A percentile compares a stretch with the other conserved stretches of the same genome.
phyloP scores from a whole-genome alignment of 2,113 vertebrate genomes.

The Eolophus roseicapilla region DNA sequence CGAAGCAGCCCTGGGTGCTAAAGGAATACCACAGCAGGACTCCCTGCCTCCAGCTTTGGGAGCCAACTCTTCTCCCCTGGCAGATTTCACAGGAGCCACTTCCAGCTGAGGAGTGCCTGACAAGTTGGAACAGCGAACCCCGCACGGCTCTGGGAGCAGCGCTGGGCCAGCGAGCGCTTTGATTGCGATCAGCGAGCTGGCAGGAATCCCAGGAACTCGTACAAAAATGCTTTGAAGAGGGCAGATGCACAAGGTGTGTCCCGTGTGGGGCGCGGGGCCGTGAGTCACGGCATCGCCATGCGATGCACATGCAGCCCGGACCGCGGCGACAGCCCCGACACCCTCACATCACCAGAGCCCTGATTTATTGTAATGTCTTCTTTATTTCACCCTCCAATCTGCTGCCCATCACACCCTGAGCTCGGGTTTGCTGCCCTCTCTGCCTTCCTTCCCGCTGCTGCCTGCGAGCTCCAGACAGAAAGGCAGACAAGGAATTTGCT shows the following conservation, averaged over 20 bases:
- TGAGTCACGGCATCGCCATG: constrained; percentile 54
- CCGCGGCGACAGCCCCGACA: neutral
- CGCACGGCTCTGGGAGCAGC: constrained; percentile 30
- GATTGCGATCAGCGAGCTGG: constrained; percentile 60
- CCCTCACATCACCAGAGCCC: neutral
- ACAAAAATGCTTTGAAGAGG: constrained; percentile 73
- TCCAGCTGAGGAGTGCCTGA: constrained; percentile 1
- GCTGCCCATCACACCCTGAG: fast-evolving
- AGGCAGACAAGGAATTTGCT: constrained; percentile 38
- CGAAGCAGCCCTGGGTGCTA: neutral
- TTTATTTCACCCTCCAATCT: fast-evolving
- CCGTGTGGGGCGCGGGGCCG: constrained; percentile 23
- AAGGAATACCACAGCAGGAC: neutral
- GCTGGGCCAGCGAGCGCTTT: constrained; percentile 38
- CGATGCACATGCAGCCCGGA: neutral
- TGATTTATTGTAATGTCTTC: neutral
- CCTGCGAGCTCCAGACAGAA: neutral
- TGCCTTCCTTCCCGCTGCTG: neutral
- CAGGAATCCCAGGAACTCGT: constrained; percentile 55
- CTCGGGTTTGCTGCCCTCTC: neutral
- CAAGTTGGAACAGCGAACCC: constrained; percentile 58
- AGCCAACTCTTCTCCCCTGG: neutral
- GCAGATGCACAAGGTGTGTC: constrained; percentile 59
- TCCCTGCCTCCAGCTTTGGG: neutral
- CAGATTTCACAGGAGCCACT: neutral